phyloP scores from a whole-genome alignment of 1,140 invertebrate genomes.

The Patella vulgata region DNA sequence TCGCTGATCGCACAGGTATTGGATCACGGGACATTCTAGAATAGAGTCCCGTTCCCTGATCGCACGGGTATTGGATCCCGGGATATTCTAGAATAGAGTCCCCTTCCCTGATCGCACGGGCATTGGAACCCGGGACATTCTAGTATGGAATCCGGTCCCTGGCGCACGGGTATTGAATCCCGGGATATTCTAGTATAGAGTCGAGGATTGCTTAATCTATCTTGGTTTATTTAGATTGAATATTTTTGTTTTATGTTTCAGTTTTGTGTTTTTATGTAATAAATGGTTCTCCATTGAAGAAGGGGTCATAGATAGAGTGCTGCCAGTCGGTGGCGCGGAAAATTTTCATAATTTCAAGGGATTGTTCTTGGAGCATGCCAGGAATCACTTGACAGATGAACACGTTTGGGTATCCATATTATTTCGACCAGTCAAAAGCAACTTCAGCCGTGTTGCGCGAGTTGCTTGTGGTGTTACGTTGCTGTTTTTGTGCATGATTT shows the following conservation, averaged over 20 bases:
- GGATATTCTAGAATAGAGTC: too few species aligned
- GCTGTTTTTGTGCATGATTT: slow-evolving; percentile 54
- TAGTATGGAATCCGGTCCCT: too few species aligned
- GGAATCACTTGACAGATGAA: slow-evolving; percentile 60
- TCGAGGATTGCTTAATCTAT: too few species aligned
- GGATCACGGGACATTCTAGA: too few species aligned
- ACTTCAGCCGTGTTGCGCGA: slow-evolving; percentile 59
- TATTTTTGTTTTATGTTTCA: slow-evolving; percentile 26
- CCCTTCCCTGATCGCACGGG: too few species aligned
- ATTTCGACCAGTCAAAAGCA: slow-evolving; percentile 40
- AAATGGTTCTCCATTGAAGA: slow-evolving; percentile 69
- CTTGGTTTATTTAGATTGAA: too few species aligned
- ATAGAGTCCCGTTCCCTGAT: too few species aligned
- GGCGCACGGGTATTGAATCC: too few species aligned
- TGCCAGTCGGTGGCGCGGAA: slow-evolving; percentile 63
- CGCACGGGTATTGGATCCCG: too few species aligned
- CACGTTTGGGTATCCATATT: slow-evolving; percentile 54
- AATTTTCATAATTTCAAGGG: slow-evolving; percentile 61
- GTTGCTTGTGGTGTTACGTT: slow-evolving; percentile 48
- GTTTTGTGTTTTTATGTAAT: slow-evolving; percentile 47
- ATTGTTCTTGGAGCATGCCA: slow-evolving; percentile 61
- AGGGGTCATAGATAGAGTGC: slow-evolving; percentile 63
- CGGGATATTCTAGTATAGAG: too few species aligned
- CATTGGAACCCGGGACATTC: too few species aligned
- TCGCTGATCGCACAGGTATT: too few species aligned